Conservation (phyloP, 1,140 invertebrate species). For the Temnothorax curvispinosus region DNA sequence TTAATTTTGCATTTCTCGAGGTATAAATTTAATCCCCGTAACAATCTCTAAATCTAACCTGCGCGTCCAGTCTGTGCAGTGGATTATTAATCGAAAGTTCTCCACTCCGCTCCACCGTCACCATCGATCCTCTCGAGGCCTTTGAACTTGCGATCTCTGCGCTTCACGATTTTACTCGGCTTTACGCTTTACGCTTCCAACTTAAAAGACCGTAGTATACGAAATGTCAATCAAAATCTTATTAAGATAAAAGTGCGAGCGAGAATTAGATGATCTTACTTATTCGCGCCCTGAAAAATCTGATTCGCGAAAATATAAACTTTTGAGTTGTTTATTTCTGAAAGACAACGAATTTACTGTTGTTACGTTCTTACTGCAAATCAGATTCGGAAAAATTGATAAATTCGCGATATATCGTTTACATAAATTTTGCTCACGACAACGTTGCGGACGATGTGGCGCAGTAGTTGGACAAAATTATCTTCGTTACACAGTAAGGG, state of each 20-base stretch:
- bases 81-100: constrained; percentile 70
- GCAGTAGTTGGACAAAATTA: background rate
- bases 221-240: constrained; percentile 16
- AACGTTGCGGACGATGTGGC: background rate
- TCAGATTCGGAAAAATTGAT: background rate
- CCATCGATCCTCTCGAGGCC: constrained; percentile 52
- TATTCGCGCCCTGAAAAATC: background rate
- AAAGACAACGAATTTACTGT: background rate
- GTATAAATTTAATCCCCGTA: constrained; percentile 43
- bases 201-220: background rate
- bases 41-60: constrained; percentile 63
- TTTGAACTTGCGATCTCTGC: constrained; percentile 32
- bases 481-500: constrained; percentile 21
- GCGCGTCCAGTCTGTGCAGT: background rate
- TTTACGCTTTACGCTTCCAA: constrained; percentile 25
- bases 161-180: constrained; percentile 15
- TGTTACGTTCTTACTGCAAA: background rate
- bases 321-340: background rate
- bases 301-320: background rate
- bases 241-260: background rate
- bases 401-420: background rate
- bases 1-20: background rate
- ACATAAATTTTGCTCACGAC: background rate
- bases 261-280: background rate
- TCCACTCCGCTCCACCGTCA: background rate